Evolutionary conservation across 2,113 vertebrate genomes (phyloP).

Genomic region (Heterotis niloticus): DNA sequence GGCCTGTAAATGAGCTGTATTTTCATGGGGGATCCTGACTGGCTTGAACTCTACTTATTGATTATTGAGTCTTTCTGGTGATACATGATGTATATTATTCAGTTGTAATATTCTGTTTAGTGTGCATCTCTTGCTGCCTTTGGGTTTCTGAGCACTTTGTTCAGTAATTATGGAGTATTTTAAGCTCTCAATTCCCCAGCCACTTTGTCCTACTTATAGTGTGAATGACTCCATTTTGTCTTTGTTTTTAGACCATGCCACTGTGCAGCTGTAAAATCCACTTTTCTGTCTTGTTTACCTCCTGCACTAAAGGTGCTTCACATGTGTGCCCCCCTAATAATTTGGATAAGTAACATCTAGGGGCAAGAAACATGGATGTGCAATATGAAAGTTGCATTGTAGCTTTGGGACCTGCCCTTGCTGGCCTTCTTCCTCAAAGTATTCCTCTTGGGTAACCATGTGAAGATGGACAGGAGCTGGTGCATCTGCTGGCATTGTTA

Average conservation of each 20-base stretch:
- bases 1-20: background rate
- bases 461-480: constrained; percentile 58
- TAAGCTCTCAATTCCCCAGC: constrained; percentile 27
- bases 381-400: background rate
- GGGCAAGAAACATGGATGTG: background rate
- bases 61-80: background rate
- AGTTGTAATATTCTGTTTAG: background rate
- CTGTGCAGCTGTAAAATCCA: background rate
- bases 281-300: background rate
- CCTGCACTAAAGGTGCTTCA: background rate
- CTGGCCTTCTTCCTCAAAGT: constrained; percentile 23
- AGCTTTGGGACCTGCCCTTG: background rate
- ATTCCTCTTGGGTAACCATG: background rate
- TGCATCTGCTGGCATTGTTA: constrained; percentile 61
- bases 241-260: background rate
- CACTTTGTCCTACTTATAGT: constrained; percentile 25
- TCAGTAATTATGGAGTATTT: constrained; percentile 15
- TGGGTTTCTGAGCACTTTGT: background rate
- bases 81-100: too few relatives aligned
- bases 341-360: background rate
- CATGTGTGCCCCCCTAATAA: background rate
- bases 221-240: constrained; percentile 27
- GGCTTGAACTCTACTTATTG: background rate
- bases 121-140: background rate
- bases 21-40: background rate